Percentiles rank a stretch among this genome's conserved stretches.
These are phyloP conservation scores for Pristionchus entomophagus DNA, from an alignment of 2,888 invertebrate species.

Conservation along the genomic window DNA sequence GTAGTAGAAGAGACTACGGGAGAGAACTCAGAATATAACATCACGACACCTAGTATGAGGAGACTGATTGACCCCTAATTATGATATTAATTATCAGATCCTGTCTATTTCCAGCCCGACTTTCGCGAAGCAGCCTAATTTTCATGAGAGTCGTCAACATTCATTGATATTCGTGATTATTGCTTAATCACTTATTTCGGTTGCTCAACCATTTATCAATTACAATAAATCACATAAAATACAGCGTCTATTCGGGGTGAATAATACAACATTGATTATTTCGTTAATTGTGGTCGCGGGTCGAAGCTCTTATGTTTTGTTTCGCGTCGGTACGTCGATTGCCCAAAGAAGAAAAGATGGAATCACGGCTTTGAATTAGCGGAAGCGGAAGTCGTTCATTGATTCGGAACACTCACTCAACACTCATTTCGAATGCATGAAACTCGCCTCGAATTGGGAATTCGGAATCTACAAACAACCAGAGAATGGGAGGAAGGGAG, in stretches of 20 bases:
- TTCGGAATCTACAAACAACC: background rate
- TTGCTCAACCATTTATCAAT: slow-evolving; percentile 11
- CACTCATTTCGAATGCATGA: background rate
- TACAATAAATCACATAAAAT: background rate
- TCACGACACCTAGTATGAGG: too few relatives aligned
- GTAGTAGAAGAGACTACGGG: too few relatives aligned
- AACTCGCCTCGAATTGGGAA: background rate
- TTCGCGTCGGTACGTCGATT: slow-evolving; percentile 29
- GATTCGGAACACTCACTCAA: background rate
- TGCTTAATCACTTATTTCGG: background rate
- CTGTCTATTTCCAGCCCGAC: too few relatives aligned
- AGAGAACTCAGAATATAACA: too few relatives aligned
- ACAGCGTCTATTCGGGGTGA: background rate
- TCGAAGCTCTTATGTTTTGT: background rate
- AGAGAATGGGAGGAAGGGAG: background rate
- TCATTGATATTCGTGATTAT: too few relatives aligned
- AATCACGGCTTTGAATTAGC: slow-evolving; percentile 32
- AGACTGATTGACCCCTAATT: too few relatives aligned
- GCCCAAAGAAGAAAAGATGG: background rate
- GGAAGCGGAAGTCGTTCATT: background rate
- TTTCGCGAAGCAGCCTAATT: too few relatives aligned
- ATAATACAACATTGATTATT: background rate
- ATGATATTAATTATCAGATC: too few relatives aligned
- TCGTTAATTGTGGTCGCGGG: slow-evolving; percentile 29
- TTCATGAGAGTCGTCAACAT: too few relatives aligned